phyloP scores from a whole-genome alignment of 2,888 invertebrate species.

The Leucophenga maculata region DNA sequence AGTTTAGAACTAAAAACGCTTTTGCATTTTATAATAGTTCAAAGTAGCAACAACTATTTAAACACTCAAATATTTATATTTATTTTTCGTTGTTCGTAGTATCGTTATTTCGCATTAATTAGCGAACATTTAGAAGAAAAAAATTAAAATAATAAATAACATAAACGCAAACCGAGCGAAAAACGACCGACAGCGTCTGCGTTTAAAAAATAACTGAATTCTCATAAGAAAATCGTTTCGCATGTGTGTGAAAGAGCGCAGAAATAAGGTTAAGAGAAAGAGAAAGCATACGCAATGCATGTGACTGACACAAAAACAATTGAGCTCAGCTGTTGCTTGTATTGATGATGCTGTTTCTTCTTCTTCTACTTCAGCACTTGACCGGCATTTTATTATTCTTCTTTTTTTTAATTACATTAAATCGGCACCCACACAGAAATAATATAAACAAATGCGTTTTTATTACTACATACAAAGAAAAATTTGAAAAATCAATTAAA shows the following conservation, averaged over 20 bases:
- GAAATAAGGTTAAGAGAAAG: background rate
- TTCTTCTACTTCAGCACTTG: background rate
- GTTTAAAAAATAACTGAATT: slow-evolving; percentile 12
- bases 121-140: background rate
- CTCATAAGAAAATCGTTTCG: no score
- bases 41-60: no score
- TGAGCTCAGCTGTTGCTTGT: background rate
- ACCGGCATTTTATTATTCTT: slow-evolving; percentile 1
- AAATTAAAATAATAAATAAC: slow-evolving; percentile 2
- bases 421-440: background rate
- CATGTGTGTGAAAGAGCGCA: background rate
- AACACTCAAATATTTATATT: background rate
- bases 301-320: slow-evolving; percentile 1
- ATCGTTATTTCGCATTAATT: background rate
- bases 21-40: no score
- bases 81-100: background rate
- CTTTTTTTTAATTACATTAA: background rate
- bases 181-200: background rate
- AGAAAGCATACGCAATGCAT: background rate
- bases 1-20: no score
- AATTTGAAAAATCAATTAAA: background rate
- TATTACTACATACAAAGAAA: background rate
- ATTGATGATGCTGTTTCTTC: background rate
- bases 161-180: background rate
- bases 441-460: background rate